Conservation (phyloP, 2,888 invertebrate genomes). For the Drosophila lutescens region DNA sequence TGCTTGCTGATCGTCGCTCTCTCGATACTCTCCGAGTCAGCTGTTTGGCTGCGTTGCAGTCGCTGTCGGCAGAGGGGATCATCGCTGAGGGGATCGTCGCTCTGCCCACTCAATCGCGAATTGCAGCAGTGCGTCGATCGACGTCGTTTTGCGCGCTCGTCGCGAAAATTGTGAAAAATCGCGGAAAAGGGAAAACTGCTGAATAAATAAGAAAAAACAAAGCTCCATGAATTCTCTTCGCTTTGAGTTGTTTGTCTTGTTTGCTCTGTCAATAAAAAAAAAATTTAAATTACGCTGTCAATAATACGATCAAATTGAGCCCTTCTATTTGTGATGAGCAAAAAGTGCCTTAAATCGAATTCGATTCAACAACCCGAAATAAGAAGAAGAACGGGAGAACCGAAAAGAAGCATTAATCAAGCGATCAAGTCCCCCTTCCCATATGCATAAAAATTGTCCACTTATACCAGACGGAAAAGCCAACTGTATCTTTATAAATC, state of each 20-base stretch:
- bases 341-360: constrained; percentile 7
- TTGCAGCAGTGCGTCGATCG: constrained; percentile 38
- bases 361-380: background rate
- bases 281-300: constrained; percentile 24
- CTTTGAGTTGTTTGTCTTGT: constrained; percentile 20
- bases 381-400: background rate
- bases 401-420: background rate
- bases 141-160: constrained; percentile 33
- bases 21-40: constrained; percentile 8
- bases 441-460: background rate
- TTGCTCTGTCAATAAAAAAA: background rate
- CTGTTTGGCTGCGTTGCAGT: constrained; percentile 16
- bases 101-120: constrained; percentile 31
- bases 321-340: constrained; percentile 10
- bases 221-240: background rate
- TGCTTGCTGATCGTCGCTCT: background rate
- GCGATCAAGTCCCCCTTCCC: background rate
- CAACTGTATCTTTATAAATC: background rate
- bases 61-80: constrained; percentile 9
- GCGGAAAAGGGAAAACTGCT: background rate
- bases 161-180: constrained; percentile 15
- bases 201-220: background rate
- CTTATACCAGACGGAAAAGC: background rate
- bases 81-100: background rate
- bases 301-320: constrained; percentile 26